Evolutionary conservation across 1,140 invertebrate genomes (phyloP).

Genomic region (Bombus confusus): DNA sequence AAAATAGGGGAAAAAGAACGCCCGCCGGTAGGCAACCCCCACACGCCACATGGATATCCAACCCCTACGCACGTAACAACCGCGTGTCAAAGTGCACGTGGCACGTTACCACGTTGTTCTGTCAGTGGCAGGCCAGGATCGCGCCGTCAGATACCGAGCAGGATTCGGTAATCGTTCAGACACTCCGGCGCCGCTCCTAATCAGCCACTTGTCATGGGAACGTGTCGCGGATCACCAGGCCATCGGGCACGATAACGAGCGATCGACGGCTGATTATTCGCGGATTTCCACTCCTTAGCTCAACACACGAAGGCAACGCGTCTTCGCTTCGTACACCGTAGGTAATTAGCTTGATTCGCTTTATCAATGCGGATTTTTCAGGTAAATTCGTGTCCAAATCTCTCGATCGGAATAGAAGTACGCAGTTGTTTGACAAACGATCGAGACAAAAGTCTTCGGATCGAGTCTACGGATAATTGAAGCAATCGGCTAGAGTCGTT

Average conservation of each 20-base stretch:
- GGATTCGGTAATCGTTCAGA: not conserved
- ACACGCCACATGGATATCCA: constrained; percentile 56
- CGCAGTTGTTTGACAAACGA: not conserved
- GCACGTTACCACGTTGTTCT: constrained; percentile 69
- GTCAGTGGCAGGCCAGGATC: constrained; percentile 29
- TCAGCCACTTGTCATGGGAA: not conserved
- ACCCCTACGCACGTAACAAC: constrained; percentile 78
- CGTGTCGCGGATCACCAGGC: not conserved
- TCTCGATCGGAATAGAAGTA: not conserved
- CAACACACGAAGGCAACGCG: not conserved
- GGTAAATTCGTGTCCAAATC: not conserved
- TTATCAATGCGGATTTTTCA: not conserved
- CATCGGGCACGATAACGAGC: too few species aligned
- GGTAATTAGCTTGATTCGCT: not conserved
- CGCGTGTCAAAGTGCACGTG: constrained; percentile 82
- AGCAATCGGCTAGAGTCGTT: too few species aligned
- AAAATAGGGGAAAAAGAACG: constrained; percentile 82
- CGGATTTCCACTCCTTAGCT: not conserved
- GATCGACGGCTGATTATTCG: not conserved
- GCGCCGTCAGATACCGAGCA: not conserved
- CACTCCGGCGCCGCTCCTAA: not conserved
- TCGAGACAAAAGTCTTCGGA: too few species aligned
- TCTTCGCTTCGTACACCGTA: not conserved
- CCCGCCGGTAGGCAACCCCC: constrained; percentile 73
- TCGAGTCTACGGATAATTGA: too few species aligned